Percentiles rank a stretch among this genome's conserved stretches.
These are phyloP conservation scores for Ictalurus punctatus DNA, from an alignment of 2,113 vertebrate genomes.

Conservation along the genomic window DNA sequence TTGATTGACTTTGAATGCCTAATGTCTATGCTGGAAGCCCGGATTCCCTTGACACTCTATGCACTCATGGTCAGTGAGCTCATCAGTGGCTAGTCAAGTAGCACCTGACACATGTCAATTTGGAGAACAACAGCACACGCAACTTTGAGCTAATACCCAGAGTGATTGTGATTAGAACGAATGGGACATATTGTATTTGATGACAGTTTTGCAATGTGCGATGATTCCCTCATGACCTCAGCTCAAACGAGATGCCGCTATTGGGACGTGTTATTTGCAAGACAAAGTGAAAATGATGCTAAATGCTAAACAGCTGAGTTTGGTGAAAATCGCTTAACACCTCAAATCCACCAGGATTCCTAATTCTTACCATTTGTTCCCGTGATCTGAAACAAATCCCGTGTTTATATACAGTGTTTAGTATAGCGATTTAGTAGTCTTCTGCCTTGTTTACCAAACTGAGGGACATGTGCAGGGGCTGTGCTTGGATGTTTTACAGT, in stretches of 20 bases:
- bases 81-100: conserved; percentile 74
- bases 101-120: conserved; percentile 75
- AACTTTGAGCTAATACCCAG: conserved; percentile 45
- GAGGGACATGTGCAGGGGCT: not conserved
- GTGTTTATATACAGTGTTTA: not conserved
- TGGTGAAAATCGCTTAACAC: conserved; percentile 41
- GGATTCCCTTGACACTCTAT: conserved; percentile 68
- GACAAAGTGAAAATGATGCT: conserved; percentile 47
- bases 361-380: conserved; percentile 50
- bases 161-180: conserved; percentile 48
- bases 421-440: not conserved
- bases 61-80: conserved; percentile 76
- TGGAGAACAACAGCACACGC: conserved; percentile 48
- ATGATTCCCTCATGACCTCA: conserved; percentile 43
- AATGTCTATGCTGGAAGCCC: conserved; percentile 59
- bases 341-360: conserved; percentile 27
- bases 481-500: not conserved
- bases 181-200: conserved; percentile 41
- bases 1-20: conserved; percentile 75
- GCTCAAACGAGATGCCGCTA: conserved; percentile 17
- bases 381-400: conserved; percentile 44
- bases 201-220: conserved; percentile 45
- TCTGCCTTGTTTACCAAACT: not conserved
- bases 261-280: conserved; percentile 35
- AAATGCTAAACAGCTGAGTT: conserved; percentile 36